Evolutionary conservation across 2,113 vertebrate genomes (phyloP).

Genomic region (Pitta sordida): DNA sequence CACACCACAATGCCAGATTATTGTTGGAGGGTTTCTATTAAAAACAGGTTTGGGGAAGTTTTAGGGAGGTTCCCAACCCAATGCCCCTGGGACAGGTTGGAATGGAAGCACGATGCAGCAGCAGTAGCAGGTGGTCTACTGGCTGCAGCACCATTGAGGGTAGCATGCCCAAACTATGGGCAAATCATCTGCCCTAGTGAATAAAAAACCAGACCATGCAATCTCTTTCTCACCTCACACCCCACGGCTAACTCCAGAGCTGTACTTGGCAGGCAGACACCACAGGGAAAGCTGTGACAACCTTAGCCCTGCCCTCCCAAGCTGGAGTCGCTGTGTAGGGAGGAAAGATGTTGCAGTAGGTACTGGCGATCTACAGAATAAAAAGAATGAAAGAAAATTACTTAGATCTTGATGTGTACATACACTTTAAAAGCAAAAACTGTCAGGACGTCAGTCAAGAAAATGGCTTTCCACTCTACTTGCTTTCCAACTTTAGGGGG

Average conservation of each 20-base stretch:
- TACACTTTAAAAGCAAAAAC: constrained; percentile 78
- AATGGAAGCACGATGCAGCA: constrained; percentile 58
- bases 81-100: constrained; percentile 58
- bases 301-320: constrained; percentile 86
- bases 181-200: constrained; percentile 73
- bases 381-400: constrained; percentile 88
- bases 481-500: constrained; percentile 52
- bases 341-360: constrained; percentile 89
- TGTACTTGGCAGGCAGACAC: constrained; percentile 88
- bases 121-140: constrained; percentile 66
- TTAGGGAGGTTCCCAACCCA: constrained; percentile 72
- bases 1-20: constrained; percentile 42
- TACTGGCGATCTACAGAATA: constrained; percentile 87
- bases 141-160: constrained; percentile 56
- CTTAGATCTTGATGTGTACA: constrained; percentile 82
- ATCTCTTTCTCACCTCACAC: constrained; percentile 89
- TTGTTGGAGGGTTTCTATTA: constrained; percentile 51
- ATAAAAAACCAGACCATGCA: constrained; percentile 85
- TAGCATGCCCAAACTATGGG: constrained; percentile 72
- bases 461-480: constrained; percentile 68
- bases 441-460: constrained; percentile 71
- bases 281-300: constrained; percentile 87
- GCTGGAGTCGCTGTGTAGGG: constrained; percentile 88
- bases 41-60: constrained; percentile 69
- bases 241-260: constrained; percentile 87